Conservation (phyloP, 2,888 invertebrate species). For the Stegana nigrithorax region DNA sequence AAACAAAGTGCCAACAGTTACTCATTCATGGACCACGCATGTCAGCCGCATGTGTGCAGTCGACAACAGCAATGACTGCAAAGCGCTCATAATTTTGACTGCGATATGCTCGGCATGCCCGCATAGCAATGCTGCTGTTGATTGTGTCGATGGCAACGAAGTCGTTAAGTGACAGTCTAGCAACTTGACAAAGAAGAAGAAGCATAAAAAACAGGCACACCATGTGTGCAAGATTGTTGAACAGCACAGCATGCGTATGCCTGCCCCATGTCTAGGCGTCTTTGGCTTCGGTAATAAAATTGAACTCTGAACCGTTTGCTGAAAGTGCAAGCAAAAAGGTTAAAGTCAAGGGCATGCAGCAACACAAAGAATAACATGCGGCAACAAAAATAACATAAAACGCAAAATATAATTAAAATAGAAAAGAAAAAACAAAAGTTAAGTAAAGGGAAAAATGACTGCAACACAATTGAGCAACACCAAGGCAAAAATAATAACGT, state of each 20-base stretch:
- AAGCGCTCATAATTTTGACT: too few relatives aligned
- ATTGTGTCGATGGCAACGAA: too few relatives aligned
- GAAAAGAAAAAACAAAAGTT: not conserved
- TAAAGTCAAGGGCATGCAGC: conserved; percentile 30
- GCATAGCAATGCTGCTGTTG: too few relatives aligned
- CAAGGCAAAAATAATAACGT: conserved; percentile 36
- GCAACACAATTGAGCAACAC: conserved; percentile 16
- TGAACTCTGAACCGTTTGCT: too few relatives aligned
- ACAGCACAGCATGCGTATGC: too few relatives aligned
- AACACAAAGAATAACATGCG: conserved; percentile 11
- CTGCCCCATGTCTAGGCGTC: not conserved
- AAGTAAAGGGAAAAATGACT: not conserved
- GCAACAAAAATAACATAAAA: not conserved
- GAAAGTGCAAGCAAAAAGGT: conserved; percentile 10
- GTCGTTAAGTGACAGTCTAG: too few relatives aligned
- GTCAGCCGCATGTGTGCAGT: not conserved
- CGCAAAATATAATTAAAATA: not conserved
- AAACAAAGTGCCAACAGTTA: not conserved
- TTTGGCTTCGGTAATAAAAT: not conserved
- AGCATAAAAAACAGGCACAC: too few relatives aligned
- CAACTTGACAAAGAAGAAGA: too few relatives aligned
- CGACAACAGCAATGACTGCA: not conserved
- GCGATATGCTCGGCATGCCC: too few relatives aligned
- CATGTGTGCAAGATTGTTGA: too few relatives aligned
- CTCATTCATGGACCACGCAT: not conserved